These are phyloP conservation scores for Triplophysa siluroides DNA, from an alignment of 2,113 vertebrate species.

Conservation along the genomic window DNA sequence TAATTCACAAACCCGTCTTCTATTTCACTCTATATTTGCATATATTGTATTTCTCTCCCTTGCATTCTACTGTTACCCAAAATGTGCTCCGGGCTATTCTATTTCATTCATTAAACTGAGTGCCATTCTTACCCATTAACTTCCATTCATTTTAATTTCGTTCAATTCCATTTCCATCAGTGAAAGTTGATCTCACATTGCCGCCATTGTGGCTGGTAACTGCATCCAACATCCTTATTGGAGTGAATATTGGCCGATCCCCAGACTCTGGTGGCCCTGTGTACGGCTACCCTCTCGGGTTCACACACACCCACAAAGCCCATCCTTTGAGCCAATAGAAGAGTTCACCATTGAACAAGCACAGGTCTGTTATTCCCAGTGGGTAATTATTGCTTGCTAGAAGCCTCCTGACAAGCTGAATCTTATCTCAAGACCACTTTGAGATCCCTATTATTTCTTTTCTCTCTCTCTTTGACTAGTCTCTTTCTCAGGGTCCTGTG, in stretches of 20 bases:
- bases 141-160: conserved; percentile 2
- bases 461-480: conserved; percentile 10
- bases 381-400: conserved; percentile 66
- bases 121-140: conserved; percentile 13
- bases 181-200: conserved; percentile 23
- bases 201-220: conserved; percentile 14
- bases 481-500: conserved; percentile 21
- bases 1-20: neutral
- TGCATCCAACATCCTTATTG: conserved; percentile 13
- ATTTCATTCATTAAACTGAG: conserved; percentile 22
- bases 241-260: conserved; percentile 23
- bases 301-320: conserved; percentile 61
- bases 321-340: conserved; percentile 55
- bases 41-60: neutral
- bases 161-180: conserved; percentile 11
- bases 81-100: conserved; percentile 14
- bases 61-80: conserved; percentile 13
- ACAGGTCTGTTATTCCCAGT: conserved; percentile 60
- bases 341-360: conserved; percentile 59
- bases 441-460: conserved; percentile 23
- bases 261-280: conserved; percentile 53
- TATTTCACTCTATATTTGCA: neutral
- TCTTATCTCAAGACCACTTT: conserved; percentile 60
- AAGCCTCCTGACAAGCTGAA: conserved; percentile 52
- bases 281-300: conserved; percentile 46